phyloP scores from a whole-genome alignment of 2,113 vertebrate species.

The Catharus bicknelli region DNA sequence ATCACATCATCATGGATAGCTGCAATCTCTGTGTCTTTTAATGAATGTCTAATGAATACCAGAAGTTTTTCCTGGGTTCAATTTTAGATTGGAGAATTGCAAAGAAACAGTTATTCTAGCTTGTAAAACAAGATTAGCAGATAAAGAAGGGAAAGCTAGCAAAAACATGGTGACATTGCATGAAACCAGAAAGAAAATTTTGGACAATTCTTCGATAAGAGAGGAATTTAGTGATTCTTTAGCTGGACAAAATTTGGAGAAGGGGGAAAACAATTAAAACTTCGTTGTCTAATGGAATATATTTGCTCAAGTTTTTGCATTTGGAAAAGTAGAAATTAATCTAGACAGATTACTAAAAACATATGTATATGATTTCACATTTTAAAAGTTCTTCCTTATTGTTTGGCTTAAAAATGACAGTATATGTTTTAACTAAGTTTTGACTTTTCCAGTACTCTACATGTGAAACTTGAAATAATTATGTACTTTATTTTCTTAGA shows the following conservation, averaged over 20 bases:
- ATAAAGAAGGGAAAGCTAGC: background rate
- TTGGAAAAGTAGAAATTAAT: background rate
- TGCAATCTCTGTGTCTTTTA: background rate
- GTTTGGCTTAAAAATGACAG: background rate
- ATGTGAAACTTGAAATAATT: background rate
- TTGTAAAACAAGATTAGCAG: background rate
- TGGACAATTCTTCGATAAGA: background rate
- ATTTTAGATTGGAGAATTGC: background rate
- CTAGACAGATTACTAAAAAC: background rate
- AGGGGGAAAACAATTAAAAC: accelerated
- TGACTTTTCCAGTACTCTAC: background rate
- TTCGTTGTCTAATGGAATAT: background rate
- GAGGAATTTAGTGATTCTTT: background rate
- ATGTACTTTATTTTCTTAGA: background rate
- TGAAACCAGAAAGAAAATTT: background rate
- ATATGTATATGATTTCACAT: background rate
- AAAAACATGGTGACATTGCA: background rate
- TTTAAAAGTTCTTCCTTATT: background rate
- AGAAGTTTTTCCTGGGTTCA: background rate
- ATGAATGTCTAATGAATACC: background rate
- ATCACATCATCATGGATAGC: background rate
- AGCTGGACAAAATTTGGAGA: background rate
- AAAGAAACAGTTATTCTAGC: background rate
- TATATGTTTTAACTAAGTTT: background rate
- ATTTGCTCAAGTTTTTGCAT: background rate